Base-by-base conservation (phyloP, 2,888 invertebrate species). In the Teleogryllus oceanicus region DNA sequence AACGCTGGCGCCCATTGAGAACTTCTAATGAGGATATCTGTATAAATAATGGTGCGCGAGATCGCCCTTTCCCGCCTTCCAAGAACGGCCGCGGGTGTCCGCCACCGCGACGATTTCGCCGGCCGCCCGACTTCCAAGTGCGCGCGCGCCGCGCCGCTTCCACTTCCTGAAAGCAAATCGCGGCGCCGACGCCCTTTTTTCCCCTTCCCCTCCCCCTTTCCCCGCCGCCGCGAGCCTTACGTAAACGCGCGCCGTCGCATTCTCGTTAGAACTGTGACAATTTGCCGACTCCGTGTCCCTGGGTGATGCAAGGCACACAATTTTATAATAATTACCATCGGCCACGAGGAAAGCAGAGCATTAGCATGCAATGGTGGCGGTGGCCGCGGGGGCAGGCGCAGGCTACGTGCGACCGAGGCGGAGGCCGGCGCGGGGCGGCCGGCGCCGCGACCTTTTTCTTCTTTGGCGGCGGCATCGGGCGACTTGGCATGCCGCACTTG, bases 351-450 rank as follows among this genome's bases (percentile, higher is more conserved):
- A 62, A 62, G n/a, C n/a, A 62, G n/a, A 62, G n/a, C n/a, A 62
- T 62, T 62, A 62, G 62, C 62, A 62, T 62, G 62, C 62, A n/a
- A 62, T n/a, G 62, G 62, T n/a, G n/a, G 62, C 62, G 62, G 37
- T 37, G 37, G 62, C 62, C 16, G n/a, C 62, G 62, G 62, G 16
- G n/a, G 62, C 62, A n/a, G 62, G 62, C 62, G 62, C 62, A n/a
- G 13, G 2, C 16, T 13, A 5, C 62, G 62, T 13, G 62, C 62
- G 62, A 13, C 62, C 4, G 16, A 62, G 62, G 62, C 16, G 62
- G 62, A 62, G n/a, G 13, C 62, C 62, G n/a, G 62, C 11, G 62
- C 62, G 21, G 21, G 21, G 21, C 18, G 62, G 5, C 4, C 5
- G 11, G n/a, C 16, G n/a, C n/a, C 62, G 62, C 62, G 62, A 37